Evolutionary conservation across 2,113 vertebrate genomes (phyloP).

Genomic region (Danionella cerebrum): DNA sequence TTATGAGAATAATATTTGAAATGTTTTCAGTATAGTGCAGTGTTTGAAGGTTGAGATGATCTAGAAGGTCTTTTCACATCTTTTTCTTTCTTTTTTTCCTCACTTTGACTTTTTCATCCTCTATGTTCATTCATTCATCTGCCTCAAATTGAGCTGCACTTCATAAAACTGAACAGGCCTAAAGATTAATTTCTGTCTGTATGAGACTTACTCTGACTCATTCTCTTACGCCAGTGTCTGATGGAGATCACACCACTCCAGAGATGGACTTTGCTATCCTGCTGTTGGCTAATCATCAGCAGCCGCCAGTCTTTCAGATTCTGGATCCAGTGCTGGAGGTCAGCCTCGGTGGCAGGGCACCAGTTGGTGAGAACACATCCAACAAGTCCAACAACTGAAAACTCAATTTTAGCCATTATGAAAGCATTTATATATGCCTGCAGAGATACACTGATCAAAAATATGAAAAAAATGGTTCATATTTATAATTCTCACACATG

Average conservation of each 20-base stretch:
- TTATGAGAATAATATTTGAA: too few relatives aligned
- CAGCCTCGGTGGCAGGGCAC: conserved; percentile 70
- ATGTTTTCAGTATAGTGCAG: too few relatives aligned
- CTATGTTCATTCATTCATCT: neutral
- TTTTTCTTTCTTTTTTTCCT: neutral
- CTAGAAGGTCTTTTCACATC: neutral
- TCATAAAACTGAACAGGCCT: neutral
- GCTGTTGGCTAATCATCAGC: conserved; percentile 70
- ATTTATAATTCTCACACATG: too few relatives aligned
- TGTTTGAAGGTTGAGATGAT: neutral
- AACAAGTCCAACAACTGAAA: neutral
- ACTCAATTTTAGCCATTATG: too few relatives aligned
- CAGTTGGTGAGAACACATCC: conserved; percentile 69
- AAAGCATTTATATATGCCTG: too few relatives aligned
- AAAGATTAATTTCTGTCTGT: neutral
- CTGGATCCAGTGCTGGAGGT: conserved; percentile 78
- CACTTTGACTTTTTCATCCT: neutral
- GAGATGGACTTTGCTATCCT: conserved; percentile 85
- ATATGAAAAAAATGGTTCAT: too few relatives aligned
- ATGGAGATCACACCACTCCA: conserved; percentile 76
- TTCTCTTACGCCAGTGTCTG: conserved; percentile 69
- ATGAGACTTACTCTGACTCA: neutral
- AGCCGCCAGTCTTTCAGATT: conserved; percentile 77
- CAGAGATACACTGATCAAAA: too few relatives aligned
- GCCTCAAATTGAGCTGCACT: conserved; percentile 2